phyloP scores from a whole-genome alignment of 2,888 invertebrate genomes.

The Micoletzkya japonica region DNA sequence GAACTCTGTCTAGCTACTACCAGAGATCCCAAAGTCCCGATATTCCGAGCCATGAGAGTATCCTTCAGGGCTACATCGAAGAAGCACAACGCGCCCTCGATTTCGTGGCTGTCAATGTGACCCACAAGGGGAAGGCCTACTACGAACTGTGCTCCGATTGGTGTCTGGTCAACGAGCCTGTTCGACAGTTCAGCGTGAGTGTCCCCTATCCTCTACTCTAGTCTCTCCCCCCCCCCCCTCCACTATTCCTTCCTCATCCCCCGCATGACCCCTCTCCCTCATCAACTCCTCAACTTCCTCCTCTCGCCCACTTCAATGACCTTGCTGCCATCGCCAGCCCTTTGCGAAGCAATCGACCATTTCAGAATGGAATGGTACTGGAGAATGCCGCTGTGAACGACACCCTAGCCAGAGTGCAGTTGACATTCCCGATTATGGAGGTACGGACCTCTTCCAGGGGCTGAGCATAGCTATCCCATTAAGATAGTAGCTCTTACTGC shows the following conservation, averaged over 20 bases:
- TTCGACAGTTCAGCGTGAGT: conserved; percentile 52
- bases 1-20: too few relatives aligned
- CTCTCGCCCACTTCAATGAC: neutral
- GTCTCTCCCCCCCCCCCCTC: neutral
- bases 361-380: conserved; percentile 51
- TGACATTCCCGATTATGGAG: conserved; percentile 55
- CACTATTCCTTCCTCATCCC: neutral
- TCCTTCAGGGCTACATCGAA: conserved; percentile 38
- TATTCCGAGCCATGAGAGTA: too few relatives aligned
- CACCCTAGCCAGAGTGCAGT: conserved; percentile 36
- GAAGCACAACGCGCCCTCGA: conserved; percentile 51
- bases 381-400: conserved; percentile 18
- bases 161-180: conserved; percentile 57
- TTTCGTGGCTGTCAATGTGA: conserved; percentile 41
- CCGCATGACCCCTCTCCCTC: neutral
- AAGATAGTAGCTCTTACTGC: neutral
- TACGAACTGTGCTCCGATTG: conserved; percentile 56
- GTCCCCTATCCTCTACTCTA: neutral
- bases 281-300: conserved; percentile 4
- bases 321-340: neutral
- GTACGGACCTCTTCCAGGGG: conserved; percentile 5
- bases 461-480: neutral
- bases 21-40: too few relatives aligned
- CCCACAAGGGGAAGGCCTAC: conserved; percentile 42
- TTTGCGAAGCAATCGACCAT: neutral